phyloP scores from a whole-genome alignment of 2,797 vertebrate species.

The Myotis vivesi region DNA sequence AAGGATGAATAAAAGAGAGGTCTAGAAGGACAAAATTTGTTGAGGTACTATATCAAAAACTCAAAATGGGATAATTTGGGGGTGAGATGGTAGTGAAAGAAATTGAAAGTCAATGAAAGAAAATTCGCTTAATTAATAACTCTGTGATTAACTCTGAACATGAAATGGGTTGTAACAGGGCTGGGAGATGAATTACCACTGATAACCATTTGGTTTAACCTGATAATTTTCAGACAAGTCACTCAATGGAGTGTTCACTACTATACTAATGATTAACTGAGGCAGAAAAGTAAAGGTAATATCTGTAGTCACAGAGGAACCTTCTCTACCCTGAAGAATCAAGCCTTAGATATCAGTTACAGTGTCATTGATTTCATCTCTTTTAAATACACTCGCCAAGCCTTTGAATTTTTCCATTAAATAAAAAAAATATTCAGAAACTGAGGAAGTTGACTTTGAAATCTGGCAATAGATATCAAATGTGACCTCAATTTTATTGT shows the following conservation, averaged over 20 bases:
- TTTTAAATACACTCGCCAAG: not conserved
- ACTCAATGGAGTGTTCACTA: not conserved
- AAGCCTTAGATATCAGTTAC: not conserved
- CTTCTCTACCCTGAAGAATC: not conserved
- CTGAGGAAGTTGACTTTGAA: not conserved
- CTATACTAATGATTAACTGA: not conserved
- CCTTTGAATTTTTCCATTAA: conserved; percentile 18
- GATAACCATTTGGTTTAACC: not conserved
- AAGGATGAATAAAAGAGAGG: not conserved
- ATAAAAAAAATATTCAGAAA: not conserved
- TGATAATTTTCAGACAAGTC: not conserved
- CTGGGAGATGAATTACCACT: not conserved
- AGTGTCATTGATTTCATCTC: not conserved
- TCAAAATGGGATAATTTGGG: not conserved
- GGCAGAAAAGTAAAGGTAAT: not conserved
- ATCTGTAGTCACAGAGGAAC: not conserved
- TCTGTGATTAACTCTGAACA: not conserved
- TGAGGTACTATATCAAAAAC: not conserved
- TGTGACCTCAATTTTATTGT: not conserved
- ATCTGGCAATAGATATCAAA: not conserved
- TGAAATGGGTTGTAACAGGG: not conserved
- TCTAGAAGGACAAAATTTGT: not conserved
- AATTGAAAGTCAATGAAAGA: not conserved
- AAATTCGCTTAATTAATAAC: not conserved
- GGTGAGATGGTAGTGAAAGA: not conserved